phyloP scores from a whole-genome alignment of 2,797 vertebrate species.

The Pempheris klunzingeri region DNA sequence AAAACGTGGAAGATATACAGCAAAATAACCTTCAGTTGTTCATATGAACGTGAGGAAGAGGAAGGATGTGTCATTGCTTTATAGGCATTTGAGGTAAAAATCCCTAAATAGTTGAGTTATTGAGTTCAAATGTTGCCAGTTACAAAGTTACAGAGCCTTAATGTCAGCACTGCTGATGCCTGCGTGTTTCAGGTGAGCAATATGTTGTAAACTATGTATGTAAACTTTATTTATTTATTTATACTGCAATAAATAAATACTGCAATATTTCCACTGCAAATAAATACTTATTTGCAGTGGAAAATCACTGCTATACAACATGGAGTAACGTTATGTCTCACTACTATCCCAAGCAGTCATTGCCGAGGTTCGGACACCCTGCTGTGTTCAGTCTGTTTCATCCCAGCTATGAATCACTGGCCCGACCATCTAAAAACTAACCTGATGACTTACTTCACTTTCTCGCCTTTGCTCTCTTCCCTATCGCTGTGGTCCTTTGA shows the following conservation, averaged over 20 bases:
- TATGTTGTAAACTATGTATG: too few relatives aligned
- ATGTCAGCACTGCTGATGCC: too few relatives aligned
- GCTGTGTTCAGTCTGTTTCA: neutral
- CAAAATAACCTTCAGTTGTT: neutral
- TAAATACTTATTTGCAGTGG: constrained; percentile 11
- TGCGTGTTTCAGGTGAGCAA: neutral
- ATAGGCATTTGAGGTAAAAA: neutral
- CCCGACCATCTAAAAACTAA: neutral
- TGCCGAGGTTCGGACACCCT: neutral
- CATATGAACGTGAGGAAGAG: neutral
- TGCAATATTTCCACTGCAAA: too few relatives aligned
- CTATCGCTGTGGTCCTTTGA: neutral
- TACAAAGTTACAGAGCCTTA: neutral
- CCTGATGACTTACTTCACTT: neutral
- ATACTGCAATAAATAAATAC: too few relatives aligned
- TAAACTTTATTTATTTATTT: too few relatives aligned
- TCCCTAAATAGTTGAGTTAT: too few relatives aligned
- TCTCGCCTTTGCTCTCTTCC: neutral
- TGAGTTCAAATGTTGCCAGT: neutral
- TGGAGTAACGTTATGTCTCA: constrained; percentile 1
- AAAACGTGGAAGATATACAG: neutral
- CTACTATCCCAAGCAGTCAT: neutral
- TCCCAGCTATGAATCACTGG: constrained; percentile 4
- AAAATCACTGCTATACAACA: constrained; percentile 9
- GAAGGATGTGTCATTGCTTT: neutral